Evolutionary conservation across 2,797 vertebrate genomes (phyloP).

Genomic region (Chelidonichthys spinosus): DNA sequence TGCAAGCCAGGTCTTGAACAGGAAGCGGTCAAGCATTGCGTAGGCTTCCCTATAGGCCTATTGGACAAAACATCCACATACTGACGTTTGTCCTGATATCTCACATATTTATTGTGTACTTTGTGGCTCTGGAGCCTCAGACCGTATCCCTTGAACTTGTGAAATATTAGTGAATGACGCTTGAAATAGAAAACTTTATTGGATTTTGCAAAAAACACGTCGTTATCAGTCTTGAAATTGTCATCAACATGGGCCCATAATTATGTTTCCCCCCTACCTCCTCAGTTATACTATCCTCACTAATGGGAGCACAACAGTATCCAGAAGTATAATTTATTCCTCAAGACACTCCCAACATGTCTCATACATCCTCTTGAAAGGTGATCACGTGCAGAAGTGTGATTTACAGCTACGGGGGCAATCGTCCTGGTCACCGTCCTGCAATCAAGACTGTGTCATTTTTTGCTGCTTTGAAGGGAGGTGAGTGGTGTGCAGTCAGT

Average conservation of each 20-base stretch:
- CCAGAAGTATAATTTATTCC: conserved; percentile 55
- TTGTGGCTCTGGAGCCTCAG: conserved; percentile 47
- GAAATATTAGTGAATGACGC: conserved; percentile 43
- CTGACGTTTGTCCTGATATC: conserved; percentile 51
- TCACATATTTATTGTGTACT: conserved; percentile 62
- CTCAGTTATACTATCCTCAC: conserved; percentile 41
- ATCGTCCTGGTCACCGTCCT: conserved; percentile 66
- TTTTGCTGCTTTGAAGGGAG: conserved; percentile 55
- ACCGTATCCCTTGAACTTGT: conserved; percentile 31
- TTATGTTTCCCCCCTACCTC: conserved; percentile 49
- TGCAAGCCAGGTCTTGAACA: conserved; percentile 60
- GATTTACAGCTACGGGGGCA: conserved; percentile 66
- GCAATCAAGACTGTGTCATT: conserved; percentile 57
- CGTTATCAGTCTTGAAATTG: conserved; percentile 52
- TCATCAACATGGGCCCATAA: conserved; percentile 58
- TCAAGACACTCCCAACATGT: conserved; percentile 52
- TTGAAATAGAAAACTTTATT: conserved; percentile 56
- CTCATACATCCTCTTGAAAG: conserved; percentile 58
- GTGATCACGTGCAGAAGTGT: conserved; percentile 57
- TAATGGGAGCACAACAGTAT: conserved; percentile 53
- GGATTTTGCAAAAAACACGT: conserved; percentile 47
- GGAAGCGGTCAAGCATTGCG: conserved; percentile 52
- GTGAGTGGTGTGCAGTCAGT: conserved; percentile 51
- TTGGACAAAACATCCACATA: conserved; percentile 57
- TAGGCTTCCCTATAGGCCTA: conserved; percentile 58